Evolutionary conservation across 2,888 invertebrate genomes (phyloP).

Genomic region (Drosophila anomelani): DNA sequence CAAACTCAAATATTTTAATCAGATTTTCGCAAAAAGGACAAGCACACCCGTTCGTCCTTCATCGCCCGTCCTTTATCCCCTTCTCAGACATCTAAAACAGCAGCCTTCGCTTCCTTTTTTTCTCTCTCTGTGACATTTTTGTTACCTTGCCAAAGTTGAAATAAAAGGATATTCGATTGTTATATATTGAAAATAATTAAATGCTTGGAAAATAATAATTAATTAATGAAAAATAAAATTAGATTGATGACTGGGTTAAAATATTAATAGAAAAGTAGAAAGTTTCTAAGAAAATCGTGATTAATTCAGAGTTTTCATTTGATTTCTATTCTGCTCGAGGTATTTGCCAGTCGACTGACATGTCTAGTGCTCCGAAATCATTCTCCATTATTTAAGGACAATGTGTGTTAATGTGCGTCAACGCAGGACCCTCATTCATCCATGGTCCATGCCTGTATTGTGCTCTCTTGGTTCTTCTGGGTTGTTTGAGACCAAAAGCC

Average conservation of each 20-base stretch:
- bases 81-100: conserved; percentile 12
- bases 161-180: background rate
- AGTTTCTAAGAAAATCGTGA: background rate
- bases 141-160: background rate
- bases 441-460: conserved; percentile 17
- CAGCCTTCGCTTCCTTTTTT: conserved; percentile 9
- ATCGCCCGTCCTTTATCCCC: background rate
- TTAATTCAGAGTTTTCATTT: too few relatives aligned
- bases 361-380: conserved; percentile 1
- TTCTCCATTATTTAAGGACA: conserved; percentile 50
- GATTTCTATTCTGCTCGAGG: background rate
- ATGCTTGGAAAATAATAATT: too few relatives aligned
- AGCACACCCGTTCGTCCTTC: conserved; percentile 57
- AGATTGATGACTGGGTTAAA: too few relatives aligned
- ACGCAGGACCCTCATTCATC: conserved; percentile 11
- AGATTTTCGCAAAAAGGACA: conserved; percentile 81
- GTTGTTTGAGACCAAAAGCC: conserved; percentile 35
- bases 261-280: too few relatives aligned
- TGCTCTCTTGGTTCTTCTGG: conserved; percentile 22
- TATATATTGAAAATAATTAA: too few relatives aligned
- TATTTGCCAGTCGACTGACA: background rate
- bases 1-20: conserved; percentile 84
- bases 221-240: too few relatives aligned
- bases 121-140: conserved; percentile 17
- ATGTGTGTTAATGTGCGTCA: conserved; percentile 81